Conservation (phyloP, 2,888 invertebrate species). For the Melinaea menophilus region DNA sequence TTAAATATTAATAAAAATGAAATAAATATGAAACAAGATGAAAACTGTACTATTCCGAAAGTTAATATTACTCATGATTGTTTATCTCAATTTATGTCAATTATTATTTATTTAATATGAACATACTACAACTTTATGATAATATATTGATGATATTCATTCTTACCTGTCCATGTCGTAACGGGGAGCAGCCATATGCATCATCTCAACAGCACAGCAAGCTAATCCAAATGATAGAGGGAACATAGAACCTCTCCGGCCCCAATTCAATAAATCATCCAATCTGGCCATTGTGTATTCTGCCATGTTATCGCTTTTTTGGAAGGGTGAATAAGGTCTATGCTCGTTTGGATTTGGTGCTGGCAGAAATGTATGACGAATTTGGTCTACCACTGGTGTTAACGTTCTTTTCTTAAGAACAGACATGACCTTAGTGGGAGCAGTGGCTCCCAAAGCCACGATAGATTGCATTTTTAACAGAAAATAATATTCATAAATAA, state of each 20-base stretch:
- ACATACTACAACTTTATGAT: too few relatives aligned
- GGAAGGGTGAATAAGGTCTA: conserved; percentile 86
- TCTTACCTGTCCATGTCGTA: conserved; percentile 97
- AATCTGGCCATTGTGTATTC: conserved; percentile 94
- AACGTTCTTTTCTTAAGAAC: conserved; percentile 75
- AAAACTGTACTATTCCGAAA: too few relatives aligned
- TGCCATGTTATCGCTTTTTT: conserved; percentile 82
- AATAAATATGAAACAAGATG: too few relatives aligned
- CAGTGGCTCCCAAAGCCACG: conserved; percentile 58
- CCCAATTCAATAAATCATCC: conserved; percentile 97
- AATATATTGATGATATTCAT: too few relatives aligned
- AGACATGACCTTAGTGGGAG: conserved; percentile 58
- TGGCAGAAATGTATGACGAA: conserved; percentile 68
- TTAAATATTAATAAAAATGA: too few relatives aligned
- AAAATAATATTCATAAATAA: conserved; percentile 23
- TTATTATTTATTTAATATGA: too few relatives aligned
- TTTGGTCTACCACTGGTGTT: conserved; percentile 60
- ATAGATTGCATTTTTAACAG: conserved; percentile 65
- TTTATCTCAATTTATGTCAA: too few relatives aligned
- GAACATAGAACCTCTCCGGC: conserved; percentile 96
- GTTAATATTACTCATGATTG: too few relatives aligned
- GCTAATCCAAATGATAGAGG: conserved; percentile 99
- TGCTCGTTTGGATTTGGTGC: conserved; percentile 63
- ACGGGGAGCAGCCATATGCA: conserved; percentile 99
- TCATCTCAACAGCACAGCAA: conserved; percentile 99